Evolutionary conservation across 2,888 invertebrate genomes (phyloP).

Genomic region (Hypena proboscidalis): DNA sequence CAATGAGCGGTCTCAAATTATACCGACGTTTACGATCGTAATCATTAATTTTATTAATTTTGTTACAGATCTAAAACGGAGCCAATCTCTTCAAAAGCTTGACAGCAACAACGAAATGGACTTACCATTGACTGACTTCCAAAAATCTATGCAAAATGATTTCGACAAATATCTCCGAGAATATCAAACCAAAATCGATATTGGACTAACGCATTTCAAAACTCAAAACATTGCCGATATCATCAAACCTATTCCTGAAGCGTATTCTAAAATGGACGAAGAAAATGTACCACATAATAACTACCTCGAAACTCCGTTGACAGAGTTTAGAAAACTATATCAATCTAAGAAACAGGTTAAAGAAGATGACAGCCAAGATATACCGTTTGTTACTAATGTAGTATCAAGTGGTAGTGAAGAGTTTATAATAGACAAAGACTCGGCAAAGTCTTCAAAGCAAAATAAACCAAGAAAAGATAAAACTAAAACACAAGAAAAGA

Average conservation of each 20-base stretch:
- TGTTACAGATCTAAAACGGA: conserved; percentile 26
- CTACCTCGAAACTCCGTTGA: conserved; percentile 67
- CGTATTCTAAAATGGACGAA: conserved; percentile 28
- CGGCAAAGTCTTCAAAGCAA: too few species aligned
- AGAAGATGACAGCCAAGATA: not conserved
- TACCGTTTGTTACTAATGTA: not conserved
- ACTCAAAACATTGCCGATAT: conserved; percentile 46
- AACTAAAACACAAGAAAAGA: too few species aligned
- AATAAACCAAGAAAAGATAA: too few species aligned
- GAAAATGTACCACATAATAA: conserved; percentile 35
- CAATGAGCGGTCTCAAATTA: too few species aligned
- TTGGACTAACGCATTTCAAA: conserved; percentile 46
- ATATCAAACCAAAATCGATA: conserved; percentile 52
- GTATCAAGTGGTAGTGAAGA: too few species aligned
- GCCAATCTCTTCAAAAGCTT: conserved; percentile 35
- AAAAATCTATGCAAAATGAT: conserved; percentile 43
- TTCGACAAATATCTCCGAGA: conserved; percentile 63
- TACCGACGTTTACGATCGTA: too few species aligned
- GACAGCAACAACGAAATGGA: conserved; percentile 21
- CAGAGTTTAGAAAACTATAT: conserved; percentile 72
- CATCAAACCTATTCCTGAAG: conserved; percentile 50
- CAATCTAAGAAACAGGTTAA: conserved; percentile 33
- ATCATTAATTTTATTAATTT: conserved; percentile 7
- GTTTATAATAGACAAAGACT: too few species aligned
- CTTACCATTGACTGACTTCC: conserved; percentile 20